Percentiles rank a stretch among this genome's conserved stretches.
Conservation (phyloP, 2,888 invertebrate genomes). For the Nemotelus pantherinus region DNA sequence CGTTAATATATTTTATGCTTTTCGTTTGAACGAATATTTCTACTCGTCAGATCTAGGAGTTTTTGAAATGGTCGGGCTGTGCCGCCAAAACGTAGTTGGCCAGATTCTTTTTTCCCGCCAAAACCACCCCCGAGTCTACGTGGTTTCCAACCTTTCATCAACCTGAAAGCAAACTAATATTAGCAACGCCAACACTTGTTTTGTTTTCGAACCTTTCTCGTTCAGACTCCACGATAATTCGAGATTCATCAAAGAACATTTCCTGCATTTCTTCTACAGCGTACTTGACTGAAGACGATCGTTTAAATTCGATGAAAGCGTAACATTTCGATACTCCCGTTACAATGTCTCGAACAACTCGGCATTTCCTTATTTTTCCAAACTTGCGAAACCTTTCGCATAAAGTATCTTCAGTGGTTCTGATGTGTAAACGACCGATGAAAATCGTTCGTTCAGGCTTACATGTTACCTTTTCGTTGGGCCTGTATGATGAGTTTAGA, state of each 20-base stretch:
- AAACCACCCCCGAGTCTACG: conserved; percentile 87
- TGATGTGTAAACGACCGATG: conserved; percentile 76
- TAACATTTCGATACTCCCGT: conserved; percentile 86
- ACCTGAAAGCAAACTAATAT: conserved; percentile 50
- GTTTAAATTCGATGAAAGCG: conserved; percentile 85
- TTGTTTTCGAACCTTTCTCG: conserved; percentile 68
- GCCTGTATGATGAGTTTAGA: conserved; percentile 71
- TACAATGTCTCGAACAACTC: conserved; percentile 80
- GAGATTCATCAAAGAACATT: conserved; percentile 72
- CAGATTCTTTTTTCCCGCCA: conserved; percentile 86
- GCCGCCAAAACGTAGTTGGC: conserved; percentile 88
- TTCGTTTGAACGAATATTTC: no score
- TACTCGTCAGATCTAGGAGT: conserved; percentile 66
- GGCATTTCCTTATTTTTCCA: conserved; percentile 72
- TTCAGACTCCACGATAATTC: conserved; percentile 81
- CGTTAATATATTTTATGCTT: no score
- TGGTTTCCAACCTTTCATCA: conserved; percentile 82
- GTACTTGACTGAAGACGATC: conserved; percentile 69
- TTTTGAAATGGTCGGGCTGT: conserved; percentile 78
- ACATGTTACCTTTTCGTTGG: conserved; percentile 74
- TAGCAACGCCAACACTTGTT: not conserved
- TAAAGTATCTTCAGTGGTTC: conserved; percentile 71
- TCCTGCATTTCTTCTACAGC: conserved; percentile 72
- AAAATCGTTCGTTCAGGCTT: conserved; percentile 79
- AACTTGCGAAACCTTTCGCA: conserved; percentile 70